Evolutionary conservation across 2,113 vertebrate species (phyloP).

Genomic region (Salvelinus fontinalis): DNA sequence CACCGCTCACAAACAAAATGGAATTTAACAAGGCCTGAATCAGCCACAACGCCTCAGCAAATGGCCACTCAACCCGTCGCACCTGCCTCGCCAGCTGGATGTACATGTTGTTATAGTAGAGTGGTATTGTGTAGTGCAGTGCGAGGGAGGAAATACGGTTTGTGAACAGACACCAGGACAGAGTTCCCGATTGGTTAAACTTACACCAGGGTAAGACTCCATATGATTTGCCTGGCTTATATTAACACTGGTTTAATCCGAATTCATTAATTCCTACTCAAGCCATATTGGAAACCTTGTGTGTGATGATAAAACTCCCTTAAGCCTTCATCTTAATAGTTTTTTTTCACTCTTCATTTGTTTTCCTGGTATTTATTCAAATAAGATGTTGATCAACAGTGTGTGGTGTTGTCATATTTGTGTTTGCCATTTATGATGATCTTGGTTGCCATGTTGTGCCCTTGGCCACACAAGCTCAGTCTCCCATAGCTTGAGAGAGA

Average conservation of each 20-base stretch:
- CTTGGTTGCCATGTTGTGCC: neutral
- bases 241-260: conserved; percentile 5
- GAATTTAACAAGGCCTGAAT: conserved; percentile 73
- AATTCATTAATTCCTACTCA: neutral
- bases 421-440: neutral
- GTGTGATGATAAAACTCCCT: neutral
- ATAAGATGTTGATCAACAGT: neutral
- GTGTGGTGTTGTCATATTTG: neutral
- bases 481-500: neutral
- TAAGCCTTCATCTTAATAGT: neutral
- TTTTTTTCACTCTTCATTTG: neutral
- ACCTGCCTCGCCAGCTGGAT: conserved; percentile 32
- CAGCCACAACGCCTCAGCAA: conserved; percentile 59
- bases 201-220: conserved; percentile 12
- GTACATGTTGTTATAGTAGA: conserved; percentile 22
- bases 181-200: neutral
- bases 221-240: conserved; percentile 10
- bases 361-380: neutral
- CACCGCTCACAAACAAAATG: conserved; percentile 73
- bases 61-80: conserved; percentile 53
- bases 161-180: conserved; percentile 21
- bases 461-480: neutral
- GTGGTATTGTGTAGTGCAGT: neutral
- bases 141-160: conserved; percentile 16
- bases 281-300: neutral